Evolutionary conservation across 2,888 invertebrate species (phyloP).

Genomic region (Steinernema carpocapsae): DNA sequence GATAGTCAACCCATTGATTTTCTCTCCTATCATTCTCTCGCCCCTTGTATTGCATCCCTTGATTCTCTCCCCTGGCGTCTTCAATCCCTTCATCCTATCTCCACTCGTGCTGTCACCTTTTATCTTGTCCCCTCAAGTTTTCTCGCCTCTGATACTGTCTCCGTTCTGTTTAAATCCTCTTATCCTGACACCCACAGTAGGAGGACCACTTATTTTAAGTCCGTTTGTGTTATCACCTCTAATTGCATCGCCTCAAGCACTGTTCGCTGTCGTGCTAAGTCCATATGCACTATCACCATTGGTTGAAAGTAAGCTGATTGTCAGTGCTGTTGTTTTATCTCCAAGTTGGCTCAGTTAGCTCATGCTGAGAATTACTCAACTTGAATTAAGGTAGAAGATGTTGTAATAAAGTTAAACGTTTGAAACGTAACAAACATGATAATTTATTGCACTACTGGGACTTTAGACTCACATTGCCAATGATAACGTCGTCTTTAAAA

Average conservation of each 20-base stretch:
- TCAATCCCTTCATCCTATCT: slow-evolving; percentile 34
- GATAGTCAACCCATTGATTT: slow-evolving; percentile 46
- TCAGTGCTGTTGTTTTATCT: slow-evolving; percentile 47
- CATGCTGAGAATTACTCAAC: too few relatives aligned
- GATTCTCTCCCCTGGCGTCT: slow-evolving; percentile 49
- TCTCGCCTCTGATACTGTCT: slow-evolving; percentile 7
- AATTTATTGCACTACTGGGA: too few relatives aligned
- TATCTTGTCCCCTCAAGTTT: slow-evolving; percentile 38
- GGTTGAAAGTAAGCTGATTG: slow-evolving; percentile 35
- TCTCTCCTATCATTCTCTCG: slow-evolving; percentile 46
- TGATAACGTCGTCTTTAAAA: too few relatives aligned
- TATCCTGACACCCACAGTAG: slow-evolving; percentile 33
- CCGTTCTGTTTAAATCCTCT: slow-evolving; percentile 22
- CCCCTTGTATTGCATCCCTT: slow-evolving; percentile 45
- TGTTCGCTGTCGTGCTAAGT: slow-evolving; percentile 39
- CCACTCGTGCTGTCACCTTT: slow-evolving; percentile 5
- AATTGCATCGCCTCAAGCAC: slow-evolving; percentile 37
- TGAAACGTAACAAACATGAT: too few relatives aligned
- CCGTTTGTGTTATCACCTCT: slow-evolving; percentile 43
- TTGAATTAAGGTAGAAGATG: too few relatives aligned
- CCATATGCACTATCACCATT: slow-evolving; percentile 42
- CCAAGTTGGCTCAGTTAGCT: slow-evolving; percentile 49
- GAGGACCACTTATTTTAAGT: slow-evolving; percentile 37
- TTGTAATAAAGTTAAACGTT: too few relatives aligned
- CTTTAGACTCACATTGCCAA: too few relatives aligned